Evolutionary conservation across 2,797 vertebrate genomes (phyloP).

Genomic region (Nannoperca australis): DNA sequence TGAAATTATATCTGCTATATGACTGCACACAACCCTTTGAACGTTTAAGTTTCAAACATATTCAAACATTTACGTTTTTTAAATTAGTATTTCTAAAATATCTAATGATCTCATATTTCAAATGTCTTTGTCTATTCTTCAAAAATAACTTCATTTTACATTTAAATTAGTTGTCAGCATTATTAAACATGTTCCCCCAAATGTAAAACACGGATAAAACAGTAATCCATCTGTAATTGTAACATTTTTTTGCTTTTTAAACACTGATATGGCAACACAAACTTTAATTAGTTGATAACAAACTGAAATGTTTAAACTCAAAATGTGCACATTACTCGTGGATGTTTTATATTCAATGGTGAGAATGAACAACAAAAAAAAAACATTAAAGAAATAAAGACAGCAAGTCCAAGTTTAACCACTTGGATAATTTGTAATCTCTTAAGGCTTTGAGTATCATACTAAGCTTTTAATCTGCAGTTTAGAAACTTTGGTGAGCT

Average conservation of each 20-base stretch:
- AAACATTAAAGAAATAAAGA: slow-evolving; percentile 17
- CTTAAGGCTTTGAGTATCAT: slow-evolving; percentile 29
- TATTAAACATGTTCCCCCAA: background rate
- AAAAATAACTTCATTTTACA: background rate
- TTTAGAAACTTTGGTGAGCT: slow-evolving; percentile 53
- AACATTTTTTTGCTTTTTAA: background rate
- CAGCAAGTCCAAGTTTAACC: slow-evolving; percentile 31
- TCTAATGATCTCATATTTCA: background rate
- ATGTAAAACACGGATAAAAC: background rate
- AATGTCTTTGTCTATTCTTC: background rate
- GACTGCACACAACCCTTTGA: background rate
- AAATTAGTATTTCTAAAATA: background rate
- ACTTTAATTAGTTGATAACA: slow-evolving; percentile 57
- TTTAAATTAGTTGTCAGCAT: background rate
- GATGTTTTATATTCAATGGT: slow-evolving; percentile 8
- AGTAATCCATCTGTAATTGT: background rate
- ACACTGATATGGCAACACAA: slow-evolving; percentile 32
- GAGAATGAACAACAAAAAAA: slow-evolving; percentile 3
- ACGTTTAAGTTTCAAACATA: no score
- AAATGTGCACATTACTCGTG: slow-evolving; percentile 2
- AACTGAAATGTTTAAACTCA: slow-evolving; percentile 20
- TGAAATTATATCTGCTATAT: background rate
- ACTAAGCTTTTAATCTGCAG: slow-evolving; percentile 18
- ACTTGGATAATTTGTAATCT: slow-evolving; percentile 51
- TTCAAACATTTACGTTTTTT: no score